Conservation (phyloP, 1,140 invertebrate species). For the Scaptomyza hsui region DNA sequence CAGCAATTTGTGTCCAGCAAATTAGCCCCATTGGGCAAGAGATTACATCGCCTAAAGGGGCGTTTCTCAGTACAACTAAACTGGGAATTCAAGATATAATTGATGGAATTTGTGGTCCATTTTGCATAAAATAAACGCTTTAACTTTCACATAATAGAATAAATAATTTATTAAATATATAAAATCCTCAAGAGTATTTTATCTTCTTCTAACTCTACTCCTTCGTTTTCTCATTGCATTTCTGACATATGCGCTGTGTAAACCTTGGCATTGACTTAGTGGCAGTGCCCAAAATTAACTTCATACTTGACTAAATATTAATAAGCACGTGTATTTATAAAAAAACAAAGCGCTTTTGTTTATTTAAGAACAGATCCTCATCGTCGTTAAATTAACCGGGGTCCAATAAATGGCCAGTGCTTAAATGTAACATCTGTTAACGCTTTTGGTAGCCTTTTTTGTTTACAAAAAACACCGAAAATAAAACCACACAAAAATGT, state of each 20-base stretch:
- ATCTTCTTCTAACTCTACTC: neutral
- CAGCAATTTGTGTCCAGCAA: too few relatives aligned
- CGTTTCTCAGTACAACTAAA: too few relatives aligned
- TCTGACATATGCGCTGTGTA: slow-evolving; percentile 18
- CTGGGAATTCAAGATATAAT: too few relatives aligned
- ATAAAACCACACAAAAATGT: slow-evolving; percentile 55
- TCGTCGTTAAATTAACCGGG: slow-evolving; percentile 20
- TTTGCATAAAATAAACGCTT: neutral
- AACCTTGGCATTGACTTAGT: slow-evolving; percentile 42
- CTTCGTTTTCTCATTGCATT: slow-evolving; percentile 11
- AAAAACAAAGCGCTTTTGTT: slow-evolving; percentile 48
- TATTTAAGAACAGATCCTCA: slow-evolving; percentile 59
- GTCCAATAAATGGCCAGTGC: slow-evolving; percentile 51
- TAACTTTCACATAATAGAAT: too few relatives aligned
- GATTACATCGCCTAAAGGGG: too few relatives aligned
- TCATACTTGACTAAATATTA: slow-evolving; percentile 33
- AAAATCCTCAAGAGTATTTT: neutral
- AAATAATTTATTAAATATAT: too few relatives aligned
- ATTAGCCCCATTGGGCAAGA: too few relatives aligned
- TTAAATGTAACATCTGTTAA: slow-evolving; percentile 72
- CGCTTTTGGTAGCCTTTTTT: slow-evolving; percentile 55
- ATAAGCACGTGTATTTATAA: slow-evolving; percentile 56
- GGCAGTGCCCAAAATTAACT: neutral
- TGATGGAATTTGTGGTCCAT: too few relatives aligned
- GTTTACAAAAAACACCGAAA: slow-evolving; percentile 61